Percentiles rank a stretch among this genome's conserved stretches.
Evolutionary conservation across 2,888 invertebrate species (phyloP).

Genomic region (Luperina testacea): DNA sequence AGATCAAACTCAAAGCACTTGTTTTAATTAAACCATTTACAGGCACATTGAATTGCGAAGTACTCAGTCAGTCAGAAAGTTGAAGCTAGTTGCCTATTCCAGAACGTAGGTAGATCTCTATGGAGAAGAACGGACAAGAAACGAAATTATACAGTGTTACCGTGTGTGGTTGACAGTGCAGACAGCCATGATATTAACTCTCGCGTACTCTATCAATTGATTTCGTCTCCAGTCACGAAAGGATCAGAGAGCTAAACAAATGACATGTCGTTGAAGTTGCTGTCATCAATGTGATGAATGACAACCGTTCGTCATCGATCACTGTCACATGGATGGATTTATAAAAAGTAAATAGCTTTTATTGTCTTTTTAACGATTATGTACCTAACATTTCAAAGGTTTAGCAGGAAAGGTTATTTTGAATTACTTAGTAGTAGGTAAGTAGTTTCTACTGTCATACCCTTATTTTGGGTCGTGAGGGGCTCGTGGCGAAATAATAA

Average conservation of each 20-base stretch:
- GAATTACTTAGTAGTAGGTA: background rate
- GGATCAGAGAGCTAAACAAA: constrained; percentile 10
- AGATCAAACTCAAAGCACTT: background rate
- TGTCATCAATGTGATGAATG: constrained; percentile 22
- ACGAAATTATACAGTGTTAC: background rate
- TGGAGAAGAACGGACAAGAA: background rate
- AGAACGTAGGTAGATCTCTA: no score
- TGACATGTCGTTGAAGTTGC: background rate
- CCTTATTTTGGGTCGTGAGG: background rate
- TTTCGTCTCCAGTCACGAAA: background rate
- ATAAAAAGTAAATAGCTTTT: constrained; percentile 7
- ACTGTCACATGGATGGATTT: constrained; percentile 21
- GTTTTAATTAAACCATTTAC: no score
- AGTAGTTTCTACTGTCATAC: background rate
- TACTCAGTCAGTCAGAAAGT: no score
- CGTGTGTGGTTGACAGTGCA: background rate
- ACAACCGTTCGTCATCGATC: constrained; percentile 21
- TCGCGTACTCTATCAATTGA: background rate
- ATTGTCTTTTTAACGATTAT: constrained; percentile 1
- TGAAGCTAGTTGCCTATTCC: no score
- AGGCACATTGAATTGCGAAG: no score
- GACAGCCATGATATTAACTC: background rate
- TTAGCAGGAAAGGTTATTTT: background rate
- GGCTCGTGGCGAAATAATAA: background rate
- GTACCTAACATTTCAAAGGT: background rate